A percentile compares a stretch with the other conserved stretches of the same genome.
Evolutionary conservation across 2,888 invertebrate genomes (phyloP).

Genomic region (Crioceris asparagi): DNA sequence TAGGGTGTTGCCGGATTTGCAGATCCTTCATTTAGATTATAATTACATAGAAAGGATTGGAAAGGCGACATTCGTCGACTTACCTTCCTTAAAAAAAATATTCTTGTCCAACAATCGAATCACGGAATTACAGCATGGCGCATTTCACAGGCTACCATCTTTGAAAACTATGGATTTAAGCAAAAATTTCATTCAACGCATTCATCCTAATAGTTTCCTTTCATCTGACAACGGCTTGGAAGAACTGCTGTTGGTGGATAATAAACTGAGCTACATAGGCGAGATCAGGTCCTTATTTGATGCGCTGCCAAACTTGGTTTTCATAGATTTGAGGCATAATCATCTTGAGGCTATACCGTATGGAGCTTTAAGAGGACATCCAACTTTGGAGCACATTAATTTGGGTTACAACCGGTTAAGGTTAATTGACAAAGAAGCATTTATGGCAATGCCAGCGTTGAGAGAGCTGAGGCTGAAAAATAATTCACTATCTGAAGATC

Average conservation of each 20-base stretch:
- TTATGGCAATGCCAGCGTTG: constrained; percentile 73
- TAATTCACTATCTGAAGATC: constrained; percentile 65
- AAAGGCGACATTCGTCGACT: constrained; percentile 71
- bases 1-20: constrained; percentile 62
- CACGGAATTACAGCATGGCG: constrained; percentile 64
- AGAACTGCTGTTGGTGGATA: constrained; percentile 64
- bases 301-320: constrained; percentile 63
- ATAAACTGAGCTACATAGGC: constrained; percentile 63
- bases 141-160: constrained; percentile 68
- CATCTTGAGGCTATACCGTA: constrained; percentile 64
- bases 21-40: constrained; percentile 55
- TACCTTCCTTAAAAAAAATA: constrained; percentile 57
- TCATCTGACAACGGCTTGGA: constrained; percentile 67
- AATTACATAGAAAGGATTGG: constrained; percentile 61
- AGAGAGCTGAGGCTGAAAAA: constrained; percentile 72
- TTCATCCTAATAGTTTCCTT: constrained; percentile 74
- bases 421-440: constrained; percentile 66
- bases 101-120: constrained; percentile 63
- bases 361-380: constrained; percentile 68
- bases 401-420: constrained; percentile 68
- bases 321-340: constrained; percentile 71
- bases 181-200: constrained; percentile 61
- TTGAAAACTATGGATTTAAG: constrained; percentile 65
- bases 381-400: constrained; percentile 68
- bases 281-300: constrained; percentile 66